Conservation (phyloP, 2,888 invertebrate species). For the Gibbula magus region DNA sequence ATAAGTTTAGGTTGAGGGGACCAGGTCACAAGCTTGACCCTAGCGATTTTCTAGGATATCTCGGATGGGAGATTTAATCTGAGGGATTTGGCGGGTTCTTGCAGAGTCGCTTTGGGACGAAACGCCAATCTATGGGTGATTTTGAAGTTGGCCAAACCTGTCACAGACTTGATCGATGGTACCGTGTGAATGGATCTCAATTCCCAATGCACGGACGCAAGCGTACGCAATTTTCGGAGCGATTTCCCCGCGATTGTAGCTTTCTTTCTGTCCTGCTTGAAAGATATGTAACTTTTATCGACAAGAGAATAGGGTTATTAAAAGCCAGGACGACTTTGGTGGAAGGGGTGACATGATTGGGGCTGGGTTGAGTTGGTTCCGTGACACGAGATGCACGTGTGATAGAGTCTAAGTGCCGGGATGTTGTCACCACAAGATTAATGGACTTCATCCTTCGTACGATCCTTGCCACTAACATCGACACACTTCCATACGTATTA, state of each 20-base stretch:
- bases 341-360: conserved; percentile 4
- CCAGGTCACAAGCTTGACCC: conserved; percentile 4
- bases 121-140: conserved; percentile 25
- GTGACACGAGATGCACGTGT: conserved; percentile 6
- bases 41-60: background rate
- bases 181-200: conserved; percentile 1
- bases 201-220: conserved; percentile 23
- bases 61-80: conserved; percentile 27
- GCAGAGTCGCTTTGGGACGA: conserved; percentile 26
- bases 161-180: conserved; percentile 15
- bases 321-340: conserved; percentile 7
- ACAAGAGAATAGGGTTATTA: conserved; percentile 21
- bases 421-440: background rate
- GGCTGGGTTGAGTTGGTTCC: background rate
- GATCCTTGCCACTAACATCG: background rate
- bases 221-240: conserved; percentile 23
- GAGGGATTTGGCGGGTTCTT: conserved; percentile 17
- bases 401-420: background rate
- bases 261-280: background rate
- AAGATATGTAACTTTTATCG: conserved; percentile 22
- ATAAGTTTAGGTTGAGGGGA: conserved; percentile 17
- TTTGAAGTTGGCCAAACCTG: conserved; percentile 22
- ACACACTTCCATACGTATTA: too few relatives aligned
- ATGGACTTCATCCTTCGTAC: background rate
- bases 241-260: conserved; percentile 1